Evolutionary conservation across 2,113 vertebrate genomes (phyloP).

Genomic region (Odocoileus virginianus): DNA sequence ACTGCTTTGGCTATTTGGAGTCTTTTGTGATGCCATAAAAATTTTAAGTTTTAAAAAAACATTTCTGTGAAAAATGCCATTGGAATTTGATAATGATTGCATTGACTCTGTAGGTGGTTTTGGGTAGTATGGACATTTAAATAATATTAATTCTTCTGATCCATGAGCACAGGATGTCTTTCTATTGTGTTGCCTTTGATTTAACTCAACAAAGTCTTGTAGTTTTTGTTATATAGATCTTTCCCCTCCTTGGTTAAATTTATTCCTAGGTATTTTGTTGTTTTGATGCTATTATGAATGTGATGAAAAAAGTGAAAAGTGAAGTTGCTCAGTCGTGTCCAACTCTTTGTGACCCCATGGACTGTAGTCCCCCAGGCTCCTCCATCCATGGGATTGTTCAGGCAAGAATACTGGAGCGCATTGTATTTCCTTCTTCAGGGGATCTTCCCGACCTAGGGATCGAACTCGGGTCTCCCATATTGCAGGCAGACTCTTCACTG

Average conservation of each 20-base stretch:
- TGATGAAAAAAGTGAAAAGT: neutral
- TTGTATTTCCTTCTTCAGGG: neutral
- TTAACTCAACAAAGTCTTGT: neutral
- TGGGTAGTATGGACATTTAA: neutral
- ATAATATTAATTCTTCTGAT: neutral
- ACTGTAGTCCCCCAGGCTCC: neutral
- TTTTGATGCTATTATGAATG: neutral
- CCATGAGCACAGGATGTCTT: neutral
- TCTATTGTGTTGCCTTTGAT: neutral
- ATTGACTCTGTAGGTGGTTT: neutral
- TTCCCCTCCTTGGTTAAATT: neutral
- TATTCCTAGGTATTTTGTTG: neutral
- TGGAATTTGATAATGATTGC: neutral
- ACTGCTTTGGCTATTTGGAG: neutral
- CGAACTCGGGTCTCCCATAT: rapidly evolving
- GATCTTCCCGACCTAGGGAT: neutral
- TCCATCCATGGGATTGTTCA: neutral
- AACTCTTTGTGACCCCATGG: neutral
- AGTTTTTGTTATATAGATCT: neutral
- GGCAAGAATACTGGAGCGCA: neutral
- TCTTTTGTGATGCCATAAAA: neutral
- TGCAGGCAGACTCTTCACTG: neutral
- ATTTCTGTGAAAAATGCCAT: neutral
- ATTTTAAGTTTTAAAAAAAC: neutral
- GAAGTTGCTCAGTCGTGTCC: neutral